Evolutionary conservation across 1,140 invertebrate species (phyloP).

Genomic region (Drosophila ananassae): DNA sequence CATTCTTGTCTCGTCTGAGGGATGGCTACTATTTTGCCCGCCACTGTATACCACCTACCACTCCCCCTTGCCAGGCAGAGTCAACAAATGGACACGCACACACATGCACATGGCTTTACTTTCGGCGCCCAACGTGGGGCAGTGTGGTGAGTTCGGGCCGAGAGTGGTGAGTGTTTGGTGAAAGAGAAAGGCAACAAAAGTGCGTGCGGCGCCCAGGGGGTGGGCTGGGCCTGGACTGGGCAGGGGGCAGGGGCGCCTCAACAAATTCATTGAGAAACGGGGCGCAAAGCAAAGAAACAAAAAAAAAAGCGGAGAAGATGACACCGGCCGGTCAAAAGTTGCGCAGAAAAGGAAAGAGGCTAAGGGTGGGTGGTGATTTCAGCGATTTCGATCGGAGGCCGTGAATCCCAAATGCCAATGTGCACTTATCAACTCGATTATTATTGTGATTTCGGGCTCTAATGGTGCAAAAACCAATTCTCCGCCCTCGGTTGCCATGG

Average conservation of each 20-base stretch:
- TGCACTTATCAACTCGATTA: constrained; percentile 46
- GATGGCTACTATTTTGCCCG: constrained; percentile 14
- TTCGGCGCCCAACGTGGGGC: constrained; percentile 63
- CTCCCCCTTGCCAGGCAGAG: constrained; percentile 50
- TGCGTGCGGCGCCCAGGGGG: constrained; percentile 51
- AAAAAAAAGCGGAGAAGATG: constrained; percentile 61
- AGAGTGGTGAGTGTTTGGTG: constrained; percentile 72
- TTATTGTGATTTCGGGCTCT: constrained; percentile 30
- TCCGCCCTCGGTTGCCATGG: constrained; percentile 24
- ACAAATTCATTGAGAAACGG: constrained; percentile 73
- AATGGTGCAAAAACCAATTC: constrained; percentile 10
- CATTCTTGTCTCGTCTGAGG: constrained; percentile 70
- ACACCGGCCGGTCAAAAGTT: constrained; percentile 71
- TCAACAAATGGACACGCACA: constrained; percentile 72
- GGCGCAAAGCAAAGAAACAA: constrained; percentile 46
- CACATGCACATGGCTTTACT: constrained; percentile 38
- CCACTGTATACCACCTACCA: constrained; percentile 5
- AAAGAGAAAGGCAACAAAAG: constrained; percentile 74
- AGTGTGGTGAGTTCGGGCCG: constrained; percentile 10
- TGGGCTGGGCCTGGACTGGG: neutral
- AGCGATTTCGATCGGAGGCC: constrained; percentile 15
- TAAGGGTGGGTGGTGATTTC: constrained; percentile 12
- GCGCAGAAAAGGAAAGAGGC: constrained; percentile 34
- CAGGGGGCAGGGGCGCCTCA: constrained; percentile 16
- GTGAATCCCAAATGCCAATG: constrained; percentile 54